phyloP scores from a whole-genome alignment of 2,797 vertebrate species.

The Scarus forsteni region DNA sequence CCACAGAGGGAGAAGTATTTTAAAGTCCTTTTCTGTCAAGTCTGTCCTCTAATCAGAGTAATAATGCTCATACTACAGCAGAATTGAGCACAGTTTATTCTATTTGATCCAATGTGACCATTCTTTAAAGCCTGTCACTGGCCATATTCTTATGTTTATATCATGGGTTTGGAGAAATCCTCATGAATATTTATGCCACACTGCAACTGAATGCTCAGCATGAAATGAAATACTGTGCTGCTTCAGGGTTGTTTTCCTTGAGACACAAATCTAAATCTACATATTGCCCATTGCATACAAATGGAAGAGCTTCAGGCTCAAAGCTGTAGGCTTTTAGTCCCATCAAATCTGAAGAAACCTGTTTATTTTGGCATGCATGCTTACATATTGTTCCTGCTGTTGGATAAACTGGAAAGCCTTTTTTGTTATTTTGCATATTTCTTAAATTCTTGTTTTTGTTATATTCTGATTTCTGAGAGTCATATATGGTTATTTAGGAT shows the following conservation, averaged over 20 bases:
- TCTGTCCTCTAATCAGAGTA: slow-evolving; percentile 68
- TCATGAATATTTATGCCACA: slow-evolving; percentile 81
- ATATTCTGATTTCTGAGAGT: slow-evolving; percentile 10
- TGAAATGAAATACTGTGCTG: slow-evolving; percentile 76
- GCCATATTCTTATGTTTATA: slow-evolving; percentile 82
- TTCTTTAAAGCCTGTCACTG: slow-evolving; percentile 77
- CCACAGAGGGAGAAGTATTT: slow-evolving; percentile 34
- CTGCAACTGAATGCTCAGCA: slow-evolving; percentile 72
- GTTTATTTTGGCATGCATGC: slow-evolving; percentile 24
- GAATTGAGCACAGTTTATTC: slow-evolving; percentile 79
- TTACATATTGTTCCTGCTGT: slow-evolving; percentile 13
- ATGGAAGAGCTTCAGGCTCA: slow-evolving; percentile 61
- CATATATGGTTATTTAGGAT: slow-evolving; percentile 1
- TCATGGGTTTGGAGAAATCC: slow-evolving; percentile 67
- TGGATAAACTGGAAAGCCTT: not conserved
- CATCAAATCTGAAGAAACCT: slow-evolving; percentile 45
- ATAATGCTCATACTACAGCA: slow-evolving; percentile 63
- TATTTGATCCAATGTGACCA: slow-evolving; percentile 78
- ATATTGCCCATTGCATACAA: slow-evolving; percentile 76
- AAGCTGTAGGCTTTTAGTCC: slow-evolving; percentile 51
- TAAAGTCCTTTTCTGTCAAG: slow-evolving; percentile 55
- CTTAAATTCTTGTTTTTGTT: slow-evolving; percentile 10
- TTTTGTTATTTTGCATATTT: not conserved
- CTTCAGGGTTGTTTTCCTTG: slow-evolving; percentile 77
- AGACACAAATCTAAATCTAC: slow-evolving; percentile 79